Percentiles rank a stretch among this genome's conserved stretches.
Evolutionary conservation across 2,797 vertebrate genomes (phyloP).

Genomic region (Catamblyrhynchus diadema): DNA sequence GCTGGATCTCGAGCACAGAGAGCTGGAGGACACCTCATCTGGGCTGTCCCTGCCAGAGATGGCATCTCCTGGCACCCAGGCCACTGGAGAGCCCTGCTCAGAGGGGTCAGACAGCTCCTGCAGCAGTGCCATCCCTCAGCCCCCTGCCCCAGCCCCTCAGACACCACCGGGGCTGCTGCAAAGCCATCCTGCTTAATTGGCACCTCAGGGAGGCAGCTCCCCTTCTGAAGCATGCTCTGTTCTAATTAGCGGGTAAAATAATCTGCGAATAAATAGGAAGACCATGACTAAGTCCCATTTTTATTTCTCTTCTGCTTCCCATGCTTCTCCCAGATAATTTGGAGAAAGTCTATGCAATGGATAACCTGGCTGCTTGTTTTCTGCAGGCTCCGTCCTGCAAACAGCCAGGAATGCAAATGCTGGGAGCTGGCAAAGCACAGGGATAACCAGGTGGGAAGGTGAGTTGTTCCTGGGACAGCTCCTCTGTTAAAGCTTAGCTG

Average conservation of each 20-base stretch:
- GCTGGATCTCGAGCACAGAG: neutral
- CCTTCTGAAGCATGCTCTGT: neutral
- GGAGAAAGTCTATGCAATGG: neutral
- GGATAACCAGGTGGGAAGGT: neutral
- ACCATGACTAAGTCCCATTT: neutral
- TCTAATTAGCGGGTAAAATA: neutral
- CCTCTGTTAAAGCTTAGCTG: neutral
- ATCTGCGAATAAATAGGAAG: neutral
- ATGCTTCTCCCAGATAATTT: neutral
- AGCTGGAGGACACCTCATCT: neutral
- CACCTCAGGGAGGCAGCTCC: neutral
- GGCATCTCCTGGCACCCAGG: neutral
- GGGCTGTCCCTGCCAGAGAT: neutral
- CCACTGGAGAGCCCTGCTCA: neutral
- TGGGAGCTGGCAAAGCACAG: neutral
- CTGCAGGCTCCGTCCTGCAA: neutral
- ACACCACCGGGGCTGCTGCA: neutral
- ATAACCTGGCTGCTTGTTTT: neutral
- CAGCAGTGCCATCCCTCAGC: neutral
- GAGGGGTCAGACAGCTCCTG: neutral
- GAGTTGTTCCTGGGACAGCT: neutral
- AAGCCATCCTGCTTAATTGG: neutral
- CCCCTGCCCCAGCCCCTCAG: neutral
- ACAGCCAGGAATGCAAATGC: neutral
- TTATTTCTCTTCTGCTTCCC: neutral